phyloP scores from a whole-genome alignment of 1,140 invertebrate genomes.

The Leguminivora glycinivorella region DNA sequence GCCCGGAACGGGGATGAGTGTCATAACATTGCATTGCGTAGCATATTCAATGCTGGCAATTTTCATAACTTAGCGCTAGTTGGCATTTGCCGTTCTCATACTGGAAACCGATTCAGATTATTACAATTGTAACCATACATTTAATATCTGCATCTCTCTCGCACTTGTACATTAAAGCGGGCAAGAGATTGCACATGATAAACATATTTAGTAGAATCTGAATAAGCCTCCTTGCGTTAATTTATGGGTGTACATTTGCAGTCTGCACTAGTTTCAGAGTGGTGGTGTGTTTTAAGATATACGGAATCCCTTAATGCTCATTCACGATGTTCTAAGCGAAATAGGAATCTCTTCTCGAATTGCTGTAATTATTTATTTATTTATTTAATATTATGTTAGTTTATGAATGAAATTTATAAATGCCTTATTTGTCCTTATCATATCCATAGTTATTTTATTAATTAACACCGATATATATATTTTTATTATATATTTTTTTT shows the following conservation, averaged over 20 bases:
- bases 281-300: neutral
- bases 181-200: neutral
- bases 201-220: neutral
- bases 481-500: too few species aligned
- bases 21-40: slow-evolving; percentile 19
- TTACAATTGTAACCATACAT: neutral
- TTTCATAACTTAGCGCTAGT: neutral
- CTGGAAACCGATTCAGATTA: neutral
- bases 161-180: neutral
- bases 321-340: neutral
- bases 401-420: too few species aligned
- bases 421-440: too few species aligned
- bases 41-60: slow-evolving; percentile 6
- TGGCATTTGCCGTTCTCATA: neutral
- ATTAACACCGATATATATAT: too few species aligned
- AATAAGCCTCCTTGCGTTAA: neutral
- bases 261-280: neutral
- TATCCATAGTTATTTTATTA: too few species aligned
- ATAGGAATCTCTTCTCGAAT: neutral
- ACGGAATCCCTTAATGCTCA: neutral
- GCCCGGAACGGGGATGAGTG: neutral
- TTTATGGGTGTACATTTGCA: slow-evolving; percentile 3
- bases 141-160: neutral
- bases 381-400: too few species aligned
- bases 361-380: too few species aligned